These are phyloP conservation scores for Branchinecta sandiegonensis DNA, from an alignment of 2,888 invertebrate genomes.

Conservation along the genomic window DNA sequence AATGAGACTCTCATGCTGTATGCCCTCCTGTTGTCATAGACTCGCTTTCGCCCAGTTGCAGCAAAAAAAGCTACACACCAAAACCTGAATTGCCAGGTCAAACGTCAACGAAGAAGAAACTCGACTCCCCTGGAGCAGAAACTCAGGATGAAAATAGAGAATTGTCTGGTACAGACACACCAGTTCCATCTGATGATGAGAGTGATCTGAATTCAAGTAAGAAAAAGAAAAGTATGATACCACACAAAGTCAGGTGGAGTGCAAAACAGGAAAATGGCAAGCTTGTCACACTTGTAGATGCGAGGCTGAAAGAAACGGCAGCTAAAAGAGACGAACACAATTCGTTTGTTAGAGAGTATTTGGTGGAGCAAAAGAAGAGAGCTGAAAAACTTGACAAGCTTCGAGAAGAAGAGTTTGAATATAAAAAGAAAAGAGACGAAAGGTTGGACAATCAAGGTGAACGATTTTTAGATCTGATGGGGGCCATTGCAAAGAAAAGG, in stretches of 20 bases:
- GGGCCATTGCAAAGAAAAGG: neutral
- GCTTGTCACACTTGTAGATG: neutral
- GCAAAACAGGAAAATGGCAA: neutral
- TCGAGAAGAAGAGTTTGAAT: slow-evolving; percentile 4
- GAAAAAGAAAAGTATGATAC: no score
- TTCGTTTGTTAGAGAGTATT: neutral
- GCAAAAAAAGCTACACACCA: no score
- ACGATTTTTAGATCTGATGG: neutral
- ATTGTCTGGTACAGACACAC: no score
- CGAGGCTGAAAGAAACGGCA: neutral
- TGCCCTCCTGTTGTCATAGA: neutral
- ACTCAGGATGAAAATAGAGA: no score
- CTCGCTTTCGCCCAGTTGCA: neutral
- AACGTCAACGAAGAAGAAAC: no score
- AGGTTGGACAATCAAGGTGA: neutral
- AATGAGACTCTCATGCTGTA: slow-evolving; percentile 1
- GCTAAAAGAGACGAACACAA: neutral
- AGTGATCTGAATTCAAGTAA: no score
- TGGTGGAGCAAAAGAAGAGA: neutral
- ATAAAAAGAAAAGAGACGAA: slow-evolving; percentile 12
- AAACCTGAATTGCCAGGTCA: no score
- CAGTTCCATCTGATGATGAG: no score
- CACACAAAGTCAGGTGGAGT: neutral
- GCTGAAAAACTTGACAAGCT: no score
- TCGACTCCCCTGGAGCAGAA: no score